phyloP scores from a whole-genome alignment of 53 echinoderm and acorn worm species.

The Antedon mediterranea region DNA sequence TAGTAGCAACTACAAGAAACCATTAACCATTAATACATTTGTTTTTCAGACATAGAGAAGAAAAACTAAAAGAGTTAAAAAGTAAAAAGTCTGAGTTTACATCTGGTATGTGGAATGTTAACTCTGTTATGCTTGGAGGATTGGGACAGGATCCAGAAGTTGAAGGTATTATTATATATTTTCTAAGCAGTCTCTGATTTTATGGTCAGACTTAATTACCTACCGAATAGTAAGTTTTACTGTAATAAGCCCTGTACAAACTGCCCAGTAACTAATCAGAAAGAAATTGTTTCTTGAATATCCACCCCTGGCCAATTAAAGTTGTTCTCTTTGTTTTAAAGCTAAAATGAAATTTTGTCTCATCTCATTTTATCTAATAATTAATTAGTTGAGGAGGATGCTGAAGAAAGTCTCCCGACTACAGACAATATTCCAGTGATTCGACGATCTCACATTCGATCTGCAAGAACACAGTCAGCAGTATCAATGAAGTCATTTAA shows the following conservation, averaged over 20 bases:
- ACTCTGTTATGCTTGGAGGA: slow-evolving; percentile 71
- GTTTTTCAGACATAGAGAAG: slow-evolving; percentile 33
- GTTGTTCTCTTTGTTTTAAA: too few relatives aligned
- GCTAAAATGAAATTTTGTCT: too few relatives aligned
- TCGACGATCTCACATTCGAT: neutral
- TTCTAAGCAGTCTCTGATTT: too few relatives aligned
- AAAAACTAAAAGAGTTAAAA: slow-evolving; percentile 42
- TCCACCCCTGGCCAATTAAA: too few relatives aligned
- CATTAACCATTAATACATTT: too few relatives aligned
- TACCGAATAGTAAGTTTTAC: too few relatives aligned
- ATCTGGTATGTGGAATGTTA: slow-evolving; percentile 83
- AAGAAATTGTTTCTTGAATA: too few relatives aligned
- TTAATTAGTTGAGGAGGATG: neutral
- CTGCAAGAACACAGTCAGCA: neutral
- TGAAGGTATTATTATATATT: too few relatives aligned
- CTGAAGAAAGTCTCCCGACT: neutral
- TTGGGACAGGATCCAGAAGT: slow-evolving; percentile 82
- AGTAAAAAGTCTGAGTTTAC: slow-evolving; percentile 63
- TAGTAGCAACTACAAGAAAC: too few relatives aligned
- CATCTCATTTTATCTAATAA: neutral
- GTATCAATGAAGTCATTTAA: neutral
- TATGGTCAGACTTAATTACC: too few relatives aligned
- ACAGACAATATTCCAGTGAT: neutral
- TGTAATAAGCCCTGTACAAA: too few relatives aligned
- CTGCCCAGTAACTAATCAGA: too few relatives aligned